Evolutionary conservation across 2,888 invertebrate species (phyloP).

Genomic region (Thera britannica): DNA sequence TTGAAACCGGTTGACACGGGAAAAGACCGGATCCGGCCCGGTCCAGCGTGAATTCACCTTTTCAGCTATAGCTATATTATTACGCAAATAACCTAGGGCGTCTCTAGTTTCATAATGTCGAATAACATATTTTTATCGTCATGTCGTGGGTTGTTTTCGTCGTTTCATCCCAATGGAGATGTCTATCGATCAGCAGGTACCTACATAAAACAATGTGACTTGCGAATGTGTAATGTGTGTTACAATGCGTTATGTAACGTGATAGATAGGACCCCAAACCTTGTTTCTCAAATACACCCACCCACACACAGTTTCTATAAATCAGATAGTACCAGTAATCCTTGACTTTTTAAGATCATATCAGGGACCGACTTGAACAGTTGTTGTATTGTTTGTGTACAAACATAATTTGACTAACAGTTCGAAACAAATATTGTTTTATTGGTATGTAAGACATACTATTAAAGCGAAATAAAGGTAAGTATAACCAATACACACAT

Average conservation of each 20-base stretch:
- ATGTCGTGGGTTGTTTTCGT: conserved; percentile 35
- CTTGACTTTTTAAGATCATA: conserved; percentile 23
- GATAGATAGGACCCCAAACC: not conserved
- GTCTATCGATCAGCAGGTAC: conserved; percentile 38
- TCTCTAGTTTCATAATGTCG: conserved; percentile 25
- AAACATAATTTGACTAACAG: too few species aligned
- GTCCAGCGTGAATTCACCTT: conserved; percentile 14
- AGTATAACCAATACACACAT: too few species aligned
- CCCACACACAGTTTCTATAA: conserved; percentile 36
- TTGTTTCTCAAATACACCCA: conserved; percentile 37
- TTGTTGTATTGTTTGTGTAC: not conserved
- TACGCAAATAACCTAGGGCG: conserved; percentile 40
- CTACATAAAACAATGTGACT: conserved; percentile 32
- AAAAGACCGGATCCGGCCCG: too few species aligned
- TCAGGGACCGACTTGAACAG: conserved; percentile 1
- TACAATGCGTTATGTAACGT: conserved; percentile 39
- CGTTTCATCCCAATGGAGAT: conserved; percentile 39
- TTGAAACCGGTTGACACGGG: too few species aligned
- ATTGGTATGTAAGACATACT: too few species aligned
- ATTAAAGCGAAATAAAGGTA: too few species aligned
- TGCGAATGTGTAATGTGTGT: conserved; percentile 35
- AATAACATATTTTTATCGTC: conserved; percentile 16
- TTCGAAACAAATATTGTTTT: too few species aligned
- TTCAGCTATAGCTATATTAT: conserved; percentile 30
- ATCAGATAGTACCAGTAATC: conserved; percentile 31